Percentiles rank a stretch among this genome's conserved stretches.
Conservation (phyloP, 2,113 vertebrate species). For the Fregetta grallaria region DNA sequence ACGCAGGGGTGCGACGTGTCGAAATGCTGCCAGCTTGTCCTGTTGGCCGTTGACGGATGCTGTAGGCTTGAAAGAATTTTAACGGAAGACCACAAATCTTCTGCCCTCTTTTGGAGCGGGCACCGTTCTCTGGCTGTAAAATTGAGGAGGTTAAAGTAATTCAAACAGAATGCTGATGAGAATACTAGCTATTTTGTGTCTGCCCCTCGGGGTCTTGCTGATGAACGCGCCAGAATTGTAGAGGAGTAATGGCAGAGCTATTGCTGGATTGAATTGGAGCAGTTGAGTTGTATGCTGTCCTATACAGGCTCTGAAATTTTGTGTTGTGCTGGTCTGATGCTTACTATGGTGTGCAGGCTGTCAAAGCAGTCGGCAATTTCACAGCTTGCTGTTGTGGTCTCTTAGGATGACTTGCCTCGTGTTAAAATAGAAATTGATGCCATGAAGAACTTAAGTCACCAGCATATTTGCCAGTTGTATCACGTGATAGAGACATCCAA, state of each 20-base stretch:
- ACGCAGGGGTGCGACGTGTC: fast-evolving
- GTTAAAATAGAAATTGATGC: slow-evolving; percentile 93
- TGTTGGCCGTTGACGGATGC: background rate
- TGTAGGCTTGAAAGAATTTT: background rate
- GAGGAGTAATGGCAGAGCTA: background rate
- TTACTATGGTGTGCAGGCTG: background rate
- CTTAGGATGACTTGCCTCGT: slow-evolving; percentile 88
- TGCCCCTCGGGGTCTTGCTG: background rate
- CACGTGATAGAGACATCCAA: slow-evolving; percentile 90
- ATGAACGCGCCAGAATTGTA: background rate
- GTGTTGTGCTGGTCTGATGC: background rate
- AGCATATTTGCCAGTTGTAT: slow-evolving; percentile 91
- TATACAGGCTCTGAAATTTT: fast-evolving
- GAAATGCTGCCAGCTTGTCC: background rate
- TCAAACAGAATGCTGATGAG: background rate
- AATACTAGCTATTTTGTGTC: background rate
- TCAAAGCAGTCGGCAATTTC: background rate
- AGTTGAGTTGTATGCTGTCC: no score
- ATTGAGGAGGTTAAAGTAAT: background rate
- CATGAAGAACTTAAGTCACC: slow-evolving; percentile 92
- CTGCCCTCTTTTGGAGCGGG: background rate
- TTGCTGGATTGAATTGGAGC: background rate
- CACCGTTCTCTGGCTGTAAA: background rate
- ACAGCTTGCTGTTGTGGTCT: background rate
- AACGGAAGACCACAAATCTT: background rate